Conservation (phyloP, 2,888 invertebrate species). For the Dorcus hopei region DNA sequence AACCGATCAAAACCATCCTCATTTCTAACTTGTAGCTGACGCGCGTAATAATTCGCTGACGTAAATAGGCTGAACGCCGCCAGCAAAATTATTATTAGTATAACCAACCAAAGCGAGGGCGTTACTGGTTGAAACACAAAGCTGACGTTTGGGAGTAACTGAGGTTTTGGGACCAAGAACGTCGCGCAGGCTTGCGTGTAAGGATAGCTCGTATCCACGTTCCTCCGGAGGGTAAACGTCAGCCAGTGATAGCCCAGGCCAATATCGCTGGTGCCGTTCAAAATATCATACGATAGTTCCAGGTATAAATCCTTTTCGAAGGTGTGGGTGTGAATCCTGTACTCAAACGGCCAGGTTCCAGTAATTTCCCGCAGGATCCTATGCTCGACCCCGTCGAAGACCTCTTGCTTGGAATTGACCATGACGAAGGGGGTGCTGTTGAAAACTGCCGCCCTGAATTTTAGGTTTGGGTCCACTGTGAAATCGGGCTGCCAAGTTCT, state of each 20-base stretch:
- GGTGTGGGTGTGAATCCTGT: conserved; percentile 8
- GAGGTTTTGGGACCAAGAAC: conserved; percentile 36
- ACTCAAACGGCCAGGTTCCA: conserved; percentile 24
- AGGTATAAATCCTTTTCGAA: conserved; percentile 19
- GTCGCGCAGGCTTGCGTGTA: conserved; percentile 30
- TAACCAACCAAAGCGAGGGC: neutral
- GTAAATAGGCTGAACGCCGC: neutral
- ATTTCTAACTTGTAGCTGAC: neutral
- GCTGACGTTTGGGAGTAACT: conserved; percentile 24
- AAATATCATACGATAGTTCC: conserved; percentile 16
- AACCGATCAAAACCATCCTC: neutral
- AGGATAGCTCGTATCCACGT: conserved; percentile 26
- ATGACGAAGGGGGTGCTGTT: conserved; percentile 27
- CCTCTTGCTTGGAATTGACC: conserved; percentile 10
- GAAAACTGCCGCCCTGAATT: conserved; percentile 20
- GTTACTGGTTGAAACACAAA: conserved; percentile 32
- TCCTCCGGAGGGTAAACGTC: neutral
- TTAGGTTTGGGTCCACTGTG: neutral
- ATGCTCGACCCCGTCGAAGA: conserved; percentile 26
- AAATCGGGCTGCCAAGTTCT: neutral
- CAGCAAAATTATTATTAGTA: neutral
- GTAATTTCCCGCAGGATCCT: conserved; percentile 26
- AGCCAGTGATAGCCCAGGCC: conserved; percentile 33
- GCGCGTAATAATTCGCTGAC: neutral
- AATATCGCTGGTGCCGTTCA: conserved; percentile 20